Evolutionary conservation across 2,888 invertebrate species (phyloP).

Genomic region (Sinelater perroti): DNA sequence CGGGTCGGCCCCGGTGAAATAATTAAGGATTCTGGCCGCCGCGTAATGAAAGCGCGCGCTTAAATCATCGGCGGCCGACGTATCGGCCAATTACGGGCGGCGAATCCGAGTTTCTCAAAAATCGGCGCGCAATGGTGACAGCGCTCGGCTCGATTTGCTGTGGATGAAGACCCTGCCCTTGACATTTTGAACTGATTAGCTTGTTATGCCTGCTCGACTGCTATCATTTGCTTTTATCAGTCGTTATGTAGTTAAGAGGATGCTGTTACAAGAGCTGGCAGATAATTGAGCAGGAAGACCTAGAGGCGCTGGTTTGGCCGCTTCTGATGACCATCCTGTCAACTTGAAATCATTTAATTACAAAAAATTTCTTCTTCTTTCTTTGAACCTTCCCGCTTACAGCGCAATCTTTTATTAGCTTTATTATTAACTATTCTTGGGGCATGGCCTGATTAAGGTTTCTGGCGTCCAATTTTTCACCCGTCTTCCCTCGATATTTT

Average conservation of each 20-base stretch:
- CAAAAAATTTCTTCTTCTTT: too few species aligned
- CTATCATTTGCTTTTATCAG: constrained; percentile 1
- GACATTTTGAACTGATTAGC: constrained; percentile 7
- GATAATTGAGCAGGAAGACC: constrained; percentile 3
- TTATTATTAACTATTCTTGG: too few species aligned
- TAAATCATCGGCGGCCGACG: constrained; percentile 22
- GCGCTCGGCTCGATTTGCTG: background rate
- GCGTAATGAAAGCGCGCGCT: constrained; percentile 13
- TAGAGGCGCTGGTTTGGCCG: background rate
- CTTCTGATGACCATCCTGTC: too few species aligned
- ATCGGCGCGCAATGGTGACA: background rate
- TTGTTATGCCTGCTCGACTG: background rate
- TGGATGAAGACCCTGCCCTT: constrained; percentile 1
- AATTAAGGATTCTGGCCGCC: constrained; percentile 12
- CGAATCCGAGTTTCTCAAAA: too few species aligned
- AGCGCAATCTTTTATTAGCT: too few species aligned
- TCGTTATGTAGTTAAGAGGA: background rate
- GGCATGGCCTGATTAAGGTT: too few species aligned
- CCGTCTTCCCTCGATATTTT: too few species aligned
- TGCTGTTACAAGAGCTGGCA: background rate
- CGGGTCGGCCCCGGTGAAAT: constrained; percentile 12
- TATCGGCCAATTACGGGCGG: constrained; percentile 18
- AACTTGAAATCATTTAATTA: too few species aligned
- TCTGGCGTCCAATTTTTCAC: too few species aligned
- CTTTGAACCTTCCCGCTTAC: too few species aligned